Percentiles rank a stretch among this genome's conserved stretches.
Conservation (phyloP, 2,888 invertebrate genomes). For the Xestobium rufovillosum region DNA sequence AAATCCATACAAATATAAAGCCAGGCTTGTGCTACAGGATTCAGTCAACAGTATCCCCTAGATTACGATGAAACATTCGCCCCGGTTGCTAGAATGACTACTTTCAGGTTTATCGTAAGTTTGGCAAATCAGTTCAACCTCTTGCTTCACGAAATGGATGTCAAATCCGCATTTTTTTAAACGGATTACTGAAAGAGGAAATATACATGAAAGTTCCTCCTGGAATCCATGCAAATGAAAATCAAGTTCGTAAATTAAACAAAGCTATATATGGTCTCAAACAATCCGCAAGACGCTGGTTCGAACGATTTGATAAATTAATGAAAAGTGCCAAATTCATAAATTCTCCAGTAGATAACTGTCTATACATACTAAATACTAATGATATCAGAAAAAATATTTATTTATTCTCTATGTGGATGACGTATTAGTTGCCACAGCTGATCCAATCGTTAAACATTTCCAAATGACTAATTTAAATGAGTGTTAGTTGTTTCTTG, state of each 20-base stretch:
- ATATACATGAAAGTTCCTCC: slow-evolving; percentile 15
- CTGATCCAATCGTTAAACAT: slow-evolving; percentile 9
- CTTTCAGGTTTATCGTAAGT: slow-evolving; percentile 8
- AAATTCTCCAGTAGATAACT: slow-evolving; percentile 3
- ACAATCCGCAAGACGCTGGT: slow-evolving; percentile 18
- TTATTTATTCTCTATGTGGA: slow-evolving; percentile 15
- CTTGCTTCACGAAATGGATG: slow-evolving; percentile 13
- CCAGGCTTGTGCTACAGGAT: slow-evolving; percentile 9
- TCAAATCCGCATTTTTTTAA: slow-evolving; percentile 14
- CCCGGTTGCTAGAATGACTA: slow-evolving; percentile 12
- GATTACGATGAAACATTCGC: slow-evolving; percentile 16
- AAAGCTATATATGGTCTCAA: slow-evolving; percentile 18
- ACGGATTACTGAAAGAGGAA: slow-evolving; percentile 10
- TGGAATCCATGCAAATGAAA: slow-evolving; percentile 4
- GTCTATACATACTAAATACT: slow-evolving; percentile 7
- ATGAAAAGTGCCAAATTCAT: slow-evolving; percentile 8
- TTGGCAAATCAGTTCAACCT: slow-evolving; percentile 12
- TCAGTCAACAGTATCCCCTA: slow-evolving; percentile 8
- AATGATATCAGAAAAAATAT: slow-evolving; percentile 4
- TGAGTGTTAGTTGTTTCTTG: slow-evolving; percentile 5
- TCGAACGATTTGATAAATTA: slow-evolving; percentile 8
- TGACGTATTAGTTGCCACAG: slow-evolving; percentile 13
- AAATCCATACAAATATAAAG: slow-evolving; percentile 12
- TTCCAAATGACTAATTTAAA: not conserved
- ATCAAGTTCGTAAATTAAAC: slow-evolving; percentile 13